These are phyloP conservation scores for Melanocharis versteri DNA, from an alignment of 2,113 vertebrate genomes.

Conservation along the genomic window DNA sequence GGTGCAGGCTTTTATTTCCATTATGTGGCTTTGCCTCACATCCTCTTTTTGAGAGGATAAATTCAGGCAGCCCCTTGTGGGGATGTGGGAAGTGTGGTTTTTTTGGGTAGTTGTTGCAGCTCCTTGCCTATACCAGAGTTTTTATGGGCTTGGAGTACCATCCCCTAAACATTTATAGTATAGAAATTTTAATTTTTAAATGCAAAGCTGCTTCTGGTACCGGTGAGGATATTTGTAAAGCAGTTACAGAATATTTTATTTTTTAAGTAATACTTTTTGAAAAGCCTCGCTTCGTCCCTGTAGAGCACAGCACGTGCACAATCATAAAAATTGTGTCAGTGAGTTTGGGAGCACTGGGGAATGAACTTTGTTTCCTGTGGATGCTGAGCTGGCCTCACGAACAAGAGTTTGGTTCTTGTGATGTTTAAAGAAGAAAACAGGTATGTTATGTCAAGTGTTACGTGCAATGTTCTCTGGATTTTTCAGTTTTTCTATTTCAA, in stretches of 20 bases:
- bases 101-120: accelerated
- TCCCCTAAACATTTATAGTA: accelerated
- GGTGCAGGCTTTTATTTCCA: not conserved
- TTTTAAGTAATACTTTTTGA: not conserved
- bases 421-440: not conserved
- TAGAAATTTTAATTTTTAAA: not conserved
- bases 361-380: not conserved
- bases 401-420: not conserved
- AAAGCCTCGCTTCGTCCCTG: accelerated
- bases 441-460: not conserved
- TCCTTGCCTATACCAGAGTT: accelerated
- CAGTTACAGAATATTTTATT: not conserved
- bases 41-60: not conserved
- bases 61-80: not conserved
- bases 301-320: not conserved
- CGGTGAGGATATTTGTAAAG: not conserved
- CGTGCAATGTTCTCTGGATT: not conserved
- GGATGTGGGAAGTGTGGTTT: accelerated
- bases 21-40: not conserved
- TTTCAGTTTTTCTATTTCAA: not conserved
- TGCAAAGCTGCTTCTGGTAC: not conserved
- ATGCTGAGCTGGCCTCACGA: not conserved
- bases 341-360: not conserved
- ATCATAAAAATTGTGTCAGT: not conserved
- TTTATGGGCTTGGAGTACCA: not conserved